phyloP scores from a whole-genome alignment of 2,113 vertebrate species.

The Muntiacus reevesi region DNA sequence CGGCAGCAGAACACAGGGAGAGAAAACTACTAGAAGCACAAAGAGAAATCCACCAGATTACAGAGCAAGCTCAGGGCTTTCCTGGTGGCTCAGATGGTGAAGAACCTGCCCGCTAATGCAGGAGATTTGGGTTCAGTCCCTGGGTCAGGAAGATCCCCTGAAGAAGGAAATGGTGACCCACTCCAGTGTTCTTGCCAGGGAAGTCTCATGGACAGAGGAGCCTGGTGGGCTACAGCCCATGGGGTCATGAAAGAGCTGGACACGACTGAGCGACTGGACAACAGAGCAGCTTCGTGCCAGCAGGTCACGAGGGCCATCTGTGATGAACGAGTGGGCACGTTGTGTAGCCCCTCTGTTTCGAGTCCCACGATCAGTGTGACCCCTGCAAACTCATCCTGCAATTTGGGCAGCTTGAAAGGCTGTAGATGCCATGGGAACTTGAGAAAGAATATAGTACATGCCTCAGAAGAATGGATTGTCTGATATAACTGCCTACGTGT shows the following conservation, averaged over 20 bases:
- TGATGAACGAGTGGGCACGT: background rate
- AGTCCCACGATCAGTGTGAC: background rate
- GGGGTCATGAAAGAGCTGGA: background rate
- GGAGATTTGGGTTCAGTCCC: background rate
- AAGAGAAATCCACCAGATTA: background rate
- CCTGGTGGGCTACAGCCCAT: background rate
- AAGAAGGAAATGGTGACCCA: background rate
- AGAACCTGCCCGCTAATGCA: background rate
- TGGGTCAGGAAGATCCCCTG: background rate
- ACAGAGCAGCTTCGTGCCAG: accelerated
- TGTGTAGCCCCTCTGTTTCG: accelerated
- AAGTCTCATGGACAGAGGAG: background rate
- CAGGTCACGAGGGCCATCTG: accelerated
- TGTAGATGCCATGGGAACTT: background rate
- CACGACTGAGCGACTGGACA: background rate
- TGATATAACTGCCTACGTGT: background rate
- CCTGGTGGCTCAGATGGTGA: background rate
- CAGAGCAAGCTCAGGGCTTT: background rate
- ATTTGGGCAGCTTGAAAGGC: background rate
- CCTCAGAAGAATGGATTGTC: background rate
- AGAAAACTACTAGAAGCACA: background rate
- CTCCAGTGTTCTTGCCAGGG: background rate
- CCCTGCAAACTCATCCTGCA: background rate
- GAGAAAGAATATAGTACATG: background rate
- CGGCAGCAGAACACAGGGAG: background rate